These are phyloP conservation scores for Calameuta idolon DNA, from an alignment of 2,888 invertebrate genomes.

Conservation along the genomic window DNA sequence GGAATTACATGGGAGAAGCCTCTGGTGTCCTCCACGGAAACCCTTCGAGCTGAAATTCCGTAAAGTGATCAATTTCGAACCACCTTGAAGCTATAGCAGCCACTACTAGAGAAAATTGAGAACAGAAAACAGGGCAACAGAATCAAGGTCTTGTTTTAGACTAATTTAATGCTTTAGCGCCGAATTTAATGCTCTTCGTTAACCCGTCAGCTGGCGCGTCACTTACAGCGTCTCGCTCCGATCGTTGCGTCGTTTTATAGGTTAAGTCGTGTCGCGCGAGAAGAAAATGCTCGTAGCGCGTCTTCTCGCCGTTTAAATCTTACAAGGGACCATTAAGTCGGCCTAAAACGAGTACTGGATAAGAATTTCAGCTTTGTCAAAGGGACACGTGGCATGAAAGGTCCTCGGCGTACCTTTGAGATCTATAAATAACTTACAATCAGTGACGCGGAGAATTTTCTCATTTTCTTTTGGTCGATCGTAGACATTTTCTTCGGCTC, in stretches of 20 bases:
- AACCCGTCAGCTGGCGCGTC: too few species aligned
- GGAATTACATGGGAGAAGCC: neutral
- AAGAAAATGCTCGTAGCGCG: too few species aligned
- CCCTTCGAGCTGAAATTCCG: neutral
- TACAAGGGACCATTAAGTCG: neutral
- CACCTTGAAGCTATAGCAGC: neutral
- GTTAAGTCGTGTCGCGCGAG: too few species aligned
- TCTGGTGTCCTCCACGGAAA: neutral
- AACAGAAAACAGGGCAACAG: neutral
- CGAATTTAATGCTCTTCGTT: neutral
- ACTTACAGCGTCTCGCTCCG: too few species aligned
- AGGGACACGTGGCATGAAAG: neutral
- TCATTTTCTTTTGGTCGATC: neutral
- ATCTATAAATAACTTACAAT: neutral
- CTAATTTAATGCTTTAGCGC: neutral
- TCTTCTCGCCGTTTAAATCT: neutral
- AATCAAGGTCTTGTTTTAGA: neutral
- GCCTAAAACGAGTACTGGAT: neutral
- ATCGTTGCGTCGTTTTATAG: too few species aligned
- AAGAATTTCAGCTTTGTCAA: neutral
- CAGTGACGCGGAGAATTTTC: neutral
- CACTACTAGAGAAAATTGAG: neutral
- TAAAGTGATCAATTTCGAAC: neutral
- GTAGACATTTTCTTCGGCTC: neutral
- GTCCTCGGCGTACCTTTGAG: too few species aligned